phyloP scores from a whole-genome alignment of 2,888 invertebrate species.

The Leptopilina syphax region DNA sequence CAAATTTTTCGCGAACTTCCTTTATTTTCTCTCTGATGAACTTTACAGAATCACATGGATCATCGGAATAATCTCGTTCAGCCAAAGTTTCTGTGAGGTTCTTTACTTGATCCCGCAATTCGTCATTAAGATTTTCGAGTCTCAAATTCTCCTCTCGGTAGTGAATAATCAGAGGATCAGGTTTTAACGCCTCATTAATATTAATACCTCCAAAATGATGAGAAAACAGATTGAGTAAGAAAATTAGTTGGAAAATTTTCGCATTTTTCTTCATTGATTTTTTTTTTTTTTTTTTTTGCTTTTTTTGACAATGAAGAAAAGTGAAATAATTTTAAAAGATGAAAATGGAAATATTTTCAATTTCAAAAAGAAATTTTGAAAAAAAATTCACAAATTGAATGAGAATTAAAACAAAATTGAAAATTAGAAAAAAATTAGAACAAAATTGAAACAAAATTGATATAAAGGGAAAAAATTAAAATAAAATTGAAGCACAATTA shows the following conservation, averaged over 20 bases:
- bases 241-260: not conserved
- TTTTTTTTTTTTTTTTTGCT: no score
- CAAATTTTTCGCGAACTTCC: constrained; percentile 56
- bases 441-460: no score
- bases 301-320: no score
- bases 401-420: no score
- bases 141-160: constrained; percentile 67
- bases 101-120: constrained; percentile 66
- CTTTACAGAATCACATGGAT: constrained; percentile 63
- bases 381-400: no score
- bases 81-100: constrained; percentile 65
- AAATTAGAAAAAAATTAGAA: no score
- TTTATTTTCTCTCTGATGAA: constrained; percentile 63
- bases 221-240: constrained; percentile 3
- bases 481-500: no score
- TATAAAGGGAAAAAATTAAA: no score
- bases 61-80: constrained; percentile 64
- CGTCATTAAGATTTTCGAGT: constrained; percentile 64
- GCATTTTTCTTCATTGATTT: no score
- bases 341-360: no score
- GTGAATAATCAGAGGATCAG: constrained; percentile 69
- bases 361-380: no score
- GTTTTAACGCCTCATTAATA: constrained; percentile 61
- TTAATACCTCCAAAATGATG: constrained; percentile 61
- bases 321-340: no score